phyloP scores from a whole-genome alignment of 2,113 vertebrate species.

The Panurus biarmicus region DNA sequence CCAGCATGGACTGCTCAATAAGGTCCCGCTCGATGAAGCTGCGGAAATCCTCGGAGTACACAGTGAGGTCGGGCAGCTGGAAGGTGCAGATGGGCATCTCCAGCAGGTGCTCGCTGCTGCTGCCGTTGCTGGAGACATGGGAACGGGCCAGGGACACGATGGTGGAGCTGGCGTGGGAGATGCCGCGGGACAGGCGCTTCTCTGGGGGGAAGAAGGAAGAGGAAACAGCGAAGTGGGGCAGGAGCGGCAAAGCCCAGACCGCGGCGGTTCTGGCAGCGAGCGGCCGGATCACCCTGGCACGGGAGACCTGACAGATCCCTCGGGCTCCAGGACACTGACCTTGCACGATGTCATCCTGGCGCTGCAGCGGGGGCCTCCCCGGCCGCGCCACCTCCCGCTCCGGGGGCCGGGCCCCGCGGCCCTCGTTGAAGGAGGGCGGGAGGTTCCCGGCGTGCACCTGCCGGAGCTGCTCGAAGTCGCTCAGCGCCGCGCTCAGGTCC shows the following conservation, averaged over 20 bases:
- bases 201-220: slow-evolving; percentile 58
- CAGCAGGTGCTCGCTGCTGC: slow-evolving; percentile 80
- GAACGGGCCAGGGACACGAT: slow-evolving; percentile 92
- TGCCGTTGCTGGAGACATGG: slow-evolving; percentile 84
- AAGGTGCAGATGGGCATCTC: slow-evolving; percentile 97
- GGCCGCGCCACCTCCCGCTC: slow-evolving; percentile 76
- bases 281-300: accelerated
- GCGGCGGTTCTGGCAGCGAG: accelerated
- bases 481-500: slow-evolving; percentile 90
- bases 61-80: slow-evolving; percentile 93
- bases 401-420: slow-evolving; percentile 15
- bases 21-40: slow-evolving; percentile 94
- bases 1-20: slow-evolving; percentile 97
- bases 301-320: accelerated
- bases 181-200: slow-evolving; percentile 89
- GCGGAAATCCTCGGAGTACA: slow-evolving; percentile 91
- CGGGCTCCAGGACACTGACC: slow-evolving; percentile 49
- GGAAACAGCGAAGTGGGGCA: accelerated
- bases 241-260: not conserved
- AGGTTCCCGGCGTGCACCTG: slow-evolving; percentile 87
- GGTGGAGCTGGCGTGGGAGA: slow-evolving; percentile 92
- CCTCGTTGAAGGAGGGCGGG: slow-evolving; percentile 75
- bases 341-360: slow-evolving; percentile 91
- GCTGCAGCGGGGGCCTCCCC: slow-evolving; percentile 78
- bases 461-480: slow-evolving; percentile 90